Percentiles rank a stretch among this genome's conserved stretches.
phyloP scores from a whole-genome alignment of 2,888 invertebrate species.

The Xestia rhomboidea region DNA sequence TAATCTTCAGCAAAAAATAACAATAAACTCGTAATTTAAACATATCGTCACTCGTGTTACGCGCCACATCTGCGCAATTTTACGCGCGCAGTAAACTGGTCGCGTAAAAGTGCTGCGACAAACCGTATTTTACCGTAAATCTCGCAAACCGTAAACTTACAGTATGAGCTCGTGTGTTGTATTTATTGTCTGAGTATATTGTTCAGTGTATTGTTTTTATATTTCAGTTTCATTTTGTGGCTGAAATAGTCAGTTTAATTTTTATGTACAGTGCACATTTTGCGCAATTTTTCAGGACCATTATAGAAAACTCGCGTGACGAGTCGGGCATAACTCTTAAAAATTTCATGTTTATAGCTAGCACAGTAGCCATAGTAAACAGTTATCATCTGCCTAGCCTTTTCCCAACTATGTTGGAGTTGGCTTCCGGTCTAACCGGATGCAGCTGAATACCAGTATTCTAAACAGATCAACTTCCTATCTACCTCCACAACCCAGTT shows the following conservation, averaged over 20 bases:
- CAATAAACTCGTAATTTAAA: slow-evolving; percentile 44
- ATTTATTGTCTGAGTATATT: slow-evolving; percentile 43
- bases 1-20: slow-evolving; percentile 18
- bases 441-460: too few relatives aligned
- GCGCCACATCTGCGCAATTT: slow-evolving; percentile 40
- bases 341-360: not conserved
- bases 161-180: slow-evolving; percentile 33
- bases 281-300: not conserved
- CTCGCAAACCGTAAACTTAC: slow-evolving; percentile 49
- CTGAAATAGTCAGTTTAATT: not conserved
- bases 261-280: not conserved
- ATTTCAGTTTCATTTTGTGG: slow-evolving; percentile 21
- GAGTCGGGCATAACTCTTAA: too few relatives aligned
- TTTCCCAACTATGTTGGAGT: too few relatives aligned
- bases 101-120: slow-evolving; percentile 42
- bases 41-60: slow-evolving; percentile 26
- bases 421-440: too few relatives aligned
- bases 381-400: too few relatives aligned
- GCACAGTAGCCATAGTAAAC: not conserved
- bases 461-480: too few relatives aligned
- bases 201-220: slow-evolving; percentile 30
- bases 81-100: slow-evolving; percentile 51
- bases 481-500: too few relatives aligned
- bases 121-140: slow-evolving; percentile 37
- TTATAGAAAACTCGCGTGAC: too few relatives aligned